phyloP scores from a whole-genome alignment of 1,140 invertebrate genomes.

The Laupala kohalensis region DNA sequence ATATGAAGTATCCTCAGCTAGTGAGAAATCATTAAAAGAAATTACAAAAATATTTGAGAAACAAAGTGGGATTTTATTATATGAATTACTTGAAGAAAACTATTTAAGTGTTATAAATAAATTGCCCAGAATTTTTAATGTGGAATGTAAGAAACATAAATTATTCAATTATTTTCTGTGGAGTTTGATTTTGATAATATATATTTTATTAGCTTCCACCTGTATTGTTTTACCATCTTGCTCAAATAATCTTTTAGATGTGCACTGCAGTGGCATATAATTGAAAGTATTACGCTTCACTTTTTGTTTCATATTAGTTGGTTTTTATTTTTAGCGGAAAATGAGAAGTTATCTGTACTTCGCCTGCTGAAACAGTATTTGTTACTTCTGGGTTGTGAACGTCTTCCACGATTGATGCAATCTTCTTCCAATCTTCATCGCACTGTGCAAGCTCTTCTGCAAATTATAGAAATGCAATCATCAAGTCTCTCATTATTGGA shows the following conservation, averaged over 20 bases:
- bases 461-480: slow-evolving; percentile 37
- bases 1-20: not conserved
- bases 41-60: not conserved
- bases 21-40: not conserved
- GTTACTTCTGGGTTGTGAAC: not conserved
- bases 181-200: too few relatives aligned
- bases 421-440: not conserved
- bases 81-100: not conserved
- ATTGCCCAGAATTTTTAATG: not conserved
- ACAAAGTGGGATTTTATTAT: not conserved
- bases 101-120: not conserved
- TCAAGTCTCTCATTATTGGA: slow-evolving; percentile 36
- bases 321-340: not conserved
- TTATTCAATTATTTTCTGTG: not conserved
- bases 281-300: too few relatives aligned
- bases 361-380: not conserved
- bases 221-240: too few relatives aligned
- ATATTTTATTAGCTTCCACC: too few relatives aligned
- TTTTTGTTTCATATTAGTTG: too few relatives aligned
- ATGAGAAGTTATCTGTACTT: not conserved
- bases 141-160: not conserved
- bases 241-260: too few relatives aligned
- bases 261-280: too few relatives aligned
- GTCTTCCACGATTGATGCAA: not conserved
- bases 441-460: slow-evolving; percentile 33